These are phyloP conservation scores for Uromys caudimaculatus DNA, from an alignment of 2,797 vertebrate genomes.

Conservation along the genomic window DNA sequence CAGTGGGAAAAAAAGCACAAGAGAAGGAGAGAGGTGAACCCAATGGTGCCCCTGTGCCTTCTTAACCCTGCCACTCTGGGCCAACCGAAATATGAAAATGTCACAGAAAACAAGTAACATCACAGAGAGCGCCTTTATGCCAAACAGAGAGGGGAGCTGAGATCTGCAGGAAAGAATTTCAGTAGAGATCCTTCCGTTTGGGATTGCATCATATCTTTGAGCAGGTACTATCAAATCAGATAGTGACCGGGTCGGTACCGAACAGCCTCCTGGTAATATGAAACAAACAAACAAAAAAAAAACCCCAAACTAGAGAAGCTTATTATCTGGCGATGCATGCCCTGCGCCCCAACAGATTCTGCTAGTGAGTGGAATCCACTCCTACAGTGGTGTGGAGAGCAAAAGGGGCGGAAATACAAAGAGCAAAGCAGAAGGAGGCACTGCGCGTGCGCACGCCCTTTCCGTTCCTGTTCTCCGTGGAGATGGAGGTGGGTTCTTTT, in stretches of 20 bases:
- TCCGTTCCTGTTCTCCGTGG: neutral
- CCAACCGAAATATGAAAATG: slow-evolving; percentile 1
- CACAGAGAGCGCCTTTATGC: neutral
- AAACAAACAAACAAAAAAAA: neutral
- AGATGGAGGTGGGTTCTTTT: neutral
- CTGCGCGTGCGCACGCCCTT: neutral
- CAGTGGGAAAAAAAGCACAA: slow-evolving; percentile 34
- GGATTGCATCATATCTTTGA: neutral
- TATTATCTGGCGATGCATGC: no score
- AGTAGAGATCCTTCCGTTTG: slow-evolving; percentile 7
- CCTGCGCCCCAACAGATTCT: neutral
- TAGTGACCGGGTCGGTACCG: neutral
- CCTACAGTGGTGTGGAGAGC: neutral
- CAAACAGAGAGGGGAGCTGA: neutral
- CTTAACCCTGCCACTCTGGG: neutral
- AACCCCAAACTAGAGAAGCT: neutral
- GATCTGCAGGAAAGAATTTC: neutral
- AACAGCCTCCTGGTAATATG: neutral
- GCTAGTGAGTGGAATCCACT: neutral
- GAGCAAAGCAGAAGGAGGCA: neutral
- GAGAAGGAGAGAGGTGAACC: slow-evolving; percentile 25
- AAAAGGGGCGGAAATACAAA: no score
- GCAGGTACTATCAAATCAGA: neutral
- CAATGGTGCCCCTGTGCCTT: neutral
- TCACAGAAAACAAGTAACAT: neutral